Percentiles rank a stretch among this genome's conserved stretches.
These are phyloP conservation scores for Lepidothrix coronata DNA, from an alignment of 2,113 vertebrate genomes.

Conservation along the genomic window DNA sequence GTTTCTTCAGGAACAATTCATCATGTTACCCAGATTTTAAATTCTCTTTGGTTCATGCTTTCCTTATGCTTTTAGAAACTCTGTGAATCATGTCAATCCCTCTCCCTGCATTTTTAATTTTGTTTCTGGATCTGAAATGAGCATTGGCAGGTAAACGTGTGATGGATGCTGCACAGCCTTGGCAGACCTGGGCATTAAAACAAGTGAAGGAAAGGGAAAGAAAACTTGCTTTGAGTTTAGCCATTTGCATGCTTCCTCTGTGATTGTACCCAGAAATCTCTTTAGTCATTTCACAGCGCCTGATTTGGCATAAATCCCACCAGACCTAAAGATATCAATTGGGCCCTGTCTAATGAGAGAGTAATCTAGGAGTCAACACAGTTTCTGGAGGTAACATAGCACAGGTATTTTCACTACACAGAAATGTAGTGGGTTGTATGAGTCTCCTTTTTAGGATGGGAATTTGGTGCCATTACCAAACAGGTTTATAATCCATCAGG, in stretches of 20 bases:
- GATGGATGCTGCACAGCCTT: background rate
- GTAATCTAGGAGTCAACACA: background rate
- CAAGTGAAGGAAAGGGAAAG: background rate
- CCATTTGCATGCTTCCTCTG: background rate
- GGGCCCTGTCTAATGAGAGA: background rate
- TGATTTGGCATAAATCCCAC: background rate
- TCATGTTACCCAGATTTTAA: background rate
- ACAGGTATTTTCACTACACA: background rate
- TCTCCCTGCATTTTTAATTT: background rate
- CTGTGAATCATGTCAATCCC: background rate
- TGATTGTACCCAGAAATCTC: background rate
- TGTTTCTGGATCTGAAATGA: background rate
- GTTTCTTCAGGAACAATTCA: background rate
- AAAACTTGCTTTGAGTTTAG: background rate
- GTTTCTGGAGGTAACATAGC: background rate
- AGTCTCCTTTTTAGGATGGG: background rate
- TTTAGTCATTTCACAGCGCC: background rate
- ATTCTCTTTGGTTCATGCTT: background rate
- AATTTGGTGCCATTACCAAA: background rate
- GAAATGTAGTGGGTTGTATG: background rate
- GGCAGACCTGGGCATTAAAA: background rate
- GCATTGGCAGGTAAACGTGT: background rate
- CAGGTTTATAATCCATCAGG: background rate
- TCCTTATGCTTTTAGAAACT: background rate
- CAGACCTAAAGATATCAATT: background rate